Conservation (phyloP, 2,888 invertebrate genomes). For the Plebejus anna region DNA sequence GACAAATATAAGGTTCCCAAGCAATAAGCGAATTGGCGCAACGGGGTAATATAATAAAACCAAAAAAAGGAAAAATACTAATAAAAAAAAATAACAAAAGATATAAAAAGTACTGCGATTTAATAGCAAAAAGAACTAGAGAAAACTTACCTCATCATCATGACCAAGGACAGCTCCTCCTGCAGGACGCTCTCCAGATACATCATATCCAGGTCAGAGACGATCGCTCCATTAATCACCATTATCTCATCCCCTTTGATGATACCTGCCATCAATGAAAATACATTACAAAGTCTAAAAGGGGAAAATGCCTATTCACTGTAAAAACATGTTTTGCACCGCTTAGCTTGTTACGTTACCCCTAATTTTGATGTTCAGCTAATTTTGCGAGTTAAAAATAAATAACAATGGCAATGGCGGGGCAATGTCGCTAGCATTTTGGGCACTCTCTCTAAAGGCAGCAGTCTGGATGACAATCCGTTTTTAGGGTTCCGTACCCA, state of each 20-base stretch:
- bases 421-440: no score
- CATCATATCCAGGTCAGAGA: conserved; percentile 99
- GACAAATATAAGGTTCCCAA: no score
- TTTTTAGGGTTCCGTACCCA: no score
- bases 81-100: background rate
- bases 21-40: no score
- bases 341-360: conserved; percentile 19
- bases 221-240: conserved; percentile 98
- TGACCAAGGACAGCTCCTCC: conserved; percentile 95
- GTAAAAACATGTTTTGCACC: conserved; percentile 30
- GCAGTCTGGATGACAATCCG: no score
- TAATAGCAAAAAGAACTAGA: background rate
- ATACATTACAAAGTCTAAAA: conserved; percentile 26
- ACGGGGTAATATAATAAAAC: no score
- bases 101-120: background rate
- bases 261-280: conserved; percentile 82
- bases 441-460: no score
- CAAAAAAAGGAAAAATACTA: no score
- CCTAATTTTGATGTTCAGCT: background rate
- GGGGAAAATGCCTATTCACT: conserved; percentile 20
- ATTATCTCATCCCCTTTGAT: conserved; percentile 99
- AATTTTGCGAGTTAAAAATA: background rate
- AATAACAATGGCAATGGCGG: no score
- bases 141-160: conserved; percentile 92
- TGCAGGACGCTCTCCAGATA: conserved; percentile 97